Conservation (phyloP, 2,113 vertebrate genomes). For the Lamprotornis superbus region DNA sequence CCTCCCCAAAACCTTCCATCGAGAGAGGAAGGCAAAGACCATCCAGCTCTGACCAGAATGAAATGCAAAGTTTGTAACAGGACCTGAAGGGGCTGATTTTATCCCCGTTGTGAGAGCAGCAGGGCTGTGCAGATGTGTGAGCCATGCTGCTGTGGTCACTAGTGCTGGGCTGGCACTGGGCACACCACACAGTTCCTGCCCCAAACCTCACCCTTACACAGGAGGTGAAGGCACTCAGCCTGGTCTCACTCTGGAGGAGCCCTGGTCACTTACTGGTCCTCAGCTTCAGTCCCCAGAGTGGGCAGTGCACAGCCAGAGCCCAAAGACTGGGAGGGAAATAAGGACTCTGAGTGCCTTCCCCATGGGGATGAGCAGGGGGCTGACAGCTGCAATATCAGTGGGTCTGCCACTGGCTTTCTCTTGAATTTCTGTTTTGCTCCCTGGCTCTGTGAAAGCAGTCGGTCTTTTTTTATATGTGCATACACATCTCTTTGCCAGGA, state of each 20-base stretch:
- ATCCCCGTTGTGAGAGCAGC: rapidly evolving
- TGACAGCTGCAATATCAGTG: background rate
- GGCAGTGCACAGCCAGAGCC: rapidly evolving
- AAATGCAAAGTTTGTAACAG: background rate
- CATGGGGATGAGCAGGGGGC: background rate
- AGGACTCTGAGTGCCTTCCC: rapidly evolving
- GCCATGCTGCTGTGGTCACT: background rate
- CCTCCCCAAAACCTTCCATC: background rate
- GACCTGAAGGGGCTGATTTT: background rate
- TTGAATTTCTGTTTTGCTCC: background rate
- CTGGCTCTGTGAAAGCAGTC: background rate
- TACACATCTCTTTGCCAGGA: background rate
- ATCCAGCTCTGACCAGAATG: background rate
- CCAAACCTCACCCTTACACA: background rate
- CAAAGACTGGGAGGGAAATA: background rate
- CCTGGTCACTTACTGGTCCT: background rate
- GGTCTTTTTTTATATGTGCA: rapidly evolving
- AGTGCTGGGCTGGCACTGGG: background rate
- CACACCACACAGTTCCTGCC: too few relatives aligned
- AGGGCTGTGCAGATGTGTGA: background rate
- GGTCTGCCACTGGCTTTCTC: background rate
- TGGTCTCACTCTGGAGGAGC: background rate
- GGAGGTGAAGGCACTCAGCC: background rate
- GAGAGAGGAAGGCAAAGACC: background rate
- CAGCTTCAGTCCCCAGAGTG: rapidly evolving